These are phyloP conservation scores for Gopherus flavomarginatus DNA, from an alignment of 2,113 vertebrate genomes.

Conservation along the genomic window DNA sequence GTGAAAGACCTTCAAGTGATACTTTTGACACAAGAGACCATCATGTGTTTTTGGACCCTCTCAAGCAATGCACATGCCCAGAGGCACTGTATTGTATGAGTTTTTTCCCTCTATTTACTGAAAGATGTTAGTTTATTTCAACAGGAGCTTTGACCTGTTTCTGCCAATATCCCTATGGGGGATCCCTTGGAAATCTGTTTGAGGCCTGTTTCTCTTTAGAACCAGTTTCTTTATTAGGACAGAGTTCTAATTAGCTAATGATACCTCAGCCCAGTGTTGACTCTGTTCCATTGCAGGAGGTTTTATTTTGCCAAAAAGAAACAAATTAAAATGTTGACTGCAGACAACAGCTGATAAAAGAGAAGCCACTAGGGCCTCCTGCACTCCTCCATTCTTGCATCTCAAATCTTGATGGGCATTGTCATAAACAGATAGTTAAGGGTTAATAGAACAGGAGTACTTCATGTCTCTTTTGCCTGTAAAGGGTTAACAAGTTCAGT, in stretches of 20 bases:
- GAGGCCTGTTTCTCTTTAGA: background rate
- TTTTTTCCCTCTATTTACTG: background rate
- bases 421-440: too few relatives aligned
- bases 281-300: background rate
- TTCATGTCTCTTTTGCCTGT: too few relatives aligned
- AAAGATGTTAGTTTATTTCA: background rate
- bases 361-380: background rate
- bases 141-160: background rate
- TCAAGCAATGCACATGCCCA: background rate
- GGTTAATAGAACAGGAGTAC: too few relatives aligned
- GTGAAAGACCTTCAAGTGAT: background rate
- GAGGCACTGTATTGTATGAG: background rate
- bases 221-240: background rate
- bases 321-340: background rate
- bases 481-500: too few relatives aligned
- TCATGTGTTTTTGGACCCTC: fast-evolving
- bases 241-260: background rate
- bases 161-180: background rate
- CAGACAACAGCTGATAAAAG: background rate
- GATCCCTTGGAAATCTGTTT: background rate
- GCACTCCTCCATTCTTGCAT: background rate
- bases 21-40: background rate
- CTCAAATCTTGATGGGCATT: background rate
- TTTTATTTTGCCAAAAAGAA: background rate
- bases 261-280: background rate